Percentiles rank a stretch among this genome's conserved stretches.
Conservation (phyloP, 2,113 vertebrate genomes). For the Platysteira castanea region DNA sequence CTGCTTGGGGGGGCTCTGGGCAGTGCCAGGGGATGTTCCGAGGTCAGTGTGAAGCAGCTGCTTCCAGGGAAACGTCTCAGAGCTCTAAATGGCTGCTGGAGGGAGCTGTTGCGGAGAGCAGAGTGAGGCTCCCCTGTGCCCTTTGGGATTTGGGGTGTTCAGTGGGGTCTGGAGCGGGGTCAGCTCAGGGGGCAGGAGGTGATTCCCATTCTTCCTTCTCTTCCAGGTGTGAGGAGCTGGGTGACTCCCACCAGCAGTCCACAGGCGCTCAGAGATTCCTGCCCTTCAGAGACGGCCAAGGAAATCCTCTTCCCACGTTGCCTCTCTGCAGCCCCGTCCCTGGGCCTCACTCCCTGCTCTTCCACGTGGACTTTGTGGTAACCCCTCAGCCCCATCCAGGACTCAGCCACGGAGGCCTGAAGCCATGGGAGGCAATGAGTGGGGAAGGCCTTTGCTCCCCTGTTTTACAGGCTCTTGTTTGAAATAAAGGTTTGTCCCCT, state of each 20-base stretch:
- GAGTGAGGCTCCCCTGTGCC: background rate
- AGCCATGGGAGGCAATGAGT: background rate
- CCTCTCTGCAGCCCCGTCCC: background rate
- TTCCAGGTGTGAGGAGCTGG: background rate
- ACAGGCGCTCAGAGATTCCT: fast-evolving
- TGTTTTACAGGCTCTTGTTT: background rate
- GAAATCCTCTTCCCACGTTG: background rate
- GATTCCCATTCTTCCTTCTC: background rate
- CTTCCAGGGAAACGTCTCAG: background rate
- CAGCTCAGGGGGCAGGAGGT: background rate
- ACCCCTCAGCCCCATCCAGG: background rate
- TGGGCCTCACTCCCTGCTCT: background rate
- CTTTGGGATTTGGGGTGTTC: fast-evolving
- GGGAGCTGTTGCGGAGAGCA: background rate
- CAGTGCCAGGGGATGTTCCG: background rate
- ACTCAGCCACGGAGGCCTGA: background rate
- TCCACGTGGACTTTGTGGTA: background rate
- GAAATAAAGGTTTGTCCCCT: slow-evolving; percentile 24
- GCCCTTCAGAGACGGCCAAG: background rate
- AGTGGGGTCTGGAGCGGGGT: background rate
- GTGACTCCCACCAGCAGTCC: background rate
- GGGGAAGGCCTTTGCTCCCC: background rate
- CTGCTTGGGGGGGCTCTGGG: background rate
- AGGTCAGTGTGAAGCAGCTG: background rate
- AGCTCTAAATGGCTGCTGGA: background rate